Evolutionary conservation across 2,113 vertebrate genomes (phyloP).

Genomic region (Corythaeola cristata): DNA sequence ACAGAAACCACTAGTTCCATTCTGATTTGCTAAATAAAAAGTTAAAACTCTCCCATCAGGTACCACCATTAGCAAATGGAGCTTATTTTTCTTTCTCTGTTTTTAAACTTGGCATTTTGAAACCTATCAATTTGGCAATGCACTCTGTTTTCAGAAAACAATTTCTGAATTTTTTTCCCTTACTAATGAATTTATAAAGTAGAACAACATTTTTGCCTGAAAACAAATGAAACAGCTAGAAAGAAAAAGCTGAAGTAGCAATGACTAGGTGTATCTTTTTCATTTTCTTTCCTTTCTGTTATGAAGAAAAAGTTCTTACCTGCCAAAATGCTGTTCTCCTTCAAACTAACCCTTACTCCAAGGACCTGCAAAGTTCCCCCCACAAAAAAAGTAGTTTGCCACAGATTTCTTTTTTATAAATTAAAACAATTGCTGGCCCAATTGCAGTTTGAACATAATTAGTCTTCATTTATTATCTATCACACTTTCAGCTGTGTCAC

Average conservation of each 20-base stretch:
- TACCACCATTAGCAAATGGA: neutral
- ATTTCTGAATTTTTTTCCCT: neutral
- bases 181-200: neutral
- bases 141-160: neutral
- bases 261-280: neutral
- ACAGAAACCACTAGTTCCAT: neutral
- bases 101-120: neutral
- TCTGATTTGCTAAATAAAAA: neutral
- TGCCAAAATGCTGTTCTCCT: neutral
- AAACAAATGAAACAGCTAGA: neutral
- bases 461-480: neutral
- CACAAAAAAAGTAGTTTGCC: neutral
- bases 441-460: neutral
- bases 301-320: neutral
- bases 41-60: neutral
- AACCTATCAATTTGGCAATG: neutral
- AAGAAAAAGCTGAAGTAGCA: neutral
- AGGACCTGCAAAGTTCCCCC: accelerated
- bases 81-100: neutral
- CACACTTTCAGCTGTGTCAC: neutral
- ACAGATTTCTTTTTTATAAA: neutral
- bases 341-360: neutral
- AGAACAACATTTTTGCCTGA: neutral
- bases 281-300: neutral
- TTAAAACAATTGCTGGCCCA: neutral